These are phyloP conservation scores for Teleogryllus occipitalis DNA, from an alignment of 1,140 invertebrate genomes.

Conservation along the genomic window DNA sequence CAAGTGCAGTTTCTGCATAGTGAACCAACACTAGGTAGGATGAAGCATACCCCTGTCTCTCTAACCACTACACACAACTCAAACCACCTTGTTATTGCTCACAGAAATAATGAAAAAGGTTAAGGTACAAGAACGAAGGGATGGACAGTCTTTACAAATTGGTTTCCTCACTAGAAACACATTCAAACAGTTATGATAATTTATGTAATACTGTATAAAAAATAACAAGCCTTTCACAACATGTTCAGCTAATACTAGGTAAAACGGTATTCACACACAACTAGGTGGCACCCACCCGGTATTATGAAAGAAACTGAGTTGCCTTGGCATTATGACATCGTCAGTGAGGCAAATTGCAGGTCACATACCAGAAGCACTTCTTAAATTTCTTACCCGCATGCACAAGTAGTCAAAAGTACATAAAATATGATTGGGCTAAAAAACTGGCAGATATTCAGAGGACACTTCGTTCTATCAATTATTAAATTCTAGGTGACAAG, in stretches of 20 bases:
- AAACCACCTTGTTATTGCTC: neutral
- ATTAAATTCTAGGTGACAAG: neutral
- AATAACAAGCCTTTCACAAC: conserved; percentile 4
- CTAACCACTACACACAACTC: neutral
- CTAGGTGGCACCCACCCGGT: neutral
- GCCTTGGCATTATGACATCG: neutral
- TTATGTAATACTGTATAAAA: conserved; percentile 6
- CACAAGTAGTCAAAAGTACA: conserved; percentile 4
- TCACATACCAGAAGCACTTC: neutral
- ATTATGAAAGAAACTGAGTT: neutral
- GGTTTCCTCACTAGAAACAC: conserved; percentile 1
- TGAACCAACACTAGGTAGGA: neutral
- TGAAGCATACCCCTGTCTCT: neutral
- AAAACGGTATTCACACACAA: neutral
- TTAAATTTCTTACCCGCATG: neutral
- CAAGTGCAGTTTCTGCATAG: neutral
- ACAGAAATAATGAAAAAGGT: neutral
- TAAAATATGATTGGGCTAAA: conserved; percentile 1
- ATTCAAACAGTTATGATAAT: neutral
- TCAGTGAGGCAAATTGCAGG: neutral
- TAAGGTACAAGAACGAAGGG: neutral
- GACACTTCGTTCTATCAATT: neutral
- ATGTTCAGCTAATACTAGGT: conserved; percentile 4
- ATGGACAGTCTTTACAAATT: conserved; percentile 5
- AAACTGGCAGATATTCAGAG: neutral